Percentiles rank a stretch among this genome's conserved stretches.
phyloP scores from a whole-genome alignment of 37 sponge, comb jelly and placozoan genomes.

The Petrosia ficiformis region DNA sequence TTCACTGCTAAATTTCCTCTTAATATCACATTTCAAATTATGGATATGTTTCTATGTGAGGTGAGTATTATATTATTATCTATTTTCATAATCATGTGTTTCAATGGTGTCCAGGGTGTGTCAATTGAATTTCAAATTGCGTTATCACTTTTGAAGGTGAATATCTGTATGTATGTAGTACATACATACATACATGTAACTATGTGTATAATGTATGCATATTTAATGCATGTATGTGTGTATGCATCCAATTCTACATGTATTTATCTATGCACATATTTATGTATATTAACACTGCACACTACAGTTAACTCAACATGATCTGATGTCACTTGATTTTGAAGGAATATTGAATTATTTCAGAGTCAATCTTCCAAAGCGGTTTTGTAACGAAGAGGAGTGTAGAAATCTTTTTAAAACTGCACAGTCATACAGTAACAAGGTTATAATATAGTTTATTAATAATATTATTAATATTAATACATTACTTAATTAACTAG shows the following conservation, averaged over 20 bases:
- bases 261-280: neutral
- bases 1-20: conserved; percentile 98
- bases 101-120: neutral
- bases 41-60: conserved; percentile 96
- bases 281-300: neutral
- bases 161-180: neutral
- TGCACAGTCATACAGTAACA: neutral
- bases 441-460: neutral
- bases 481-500: conserved; percentile 7
- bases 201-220: too few species aligned
- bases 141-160: conserved; percentile 75
- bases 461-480: neutral
- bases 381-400: conserved; percentile 73
- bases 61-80: conserved; percentile 12
- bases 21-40: conserved; percentile 78
- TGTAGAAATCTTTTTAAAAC: conserved; percentile 47
- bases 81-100: neutral
- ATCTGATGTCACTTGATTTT: conserved; percentile 73
- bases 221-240: too few species aligned
- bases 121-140: conserved; percentile 56
- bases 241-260: too few species aligned
- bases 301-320: conserved; percentile 42
- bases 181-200: too few species aligned
- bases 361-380: conserved; percentile 83
- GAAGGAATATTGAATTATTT: conserved; percentile 93